Base-by-base conservation (phyloP, 2,797 vertebrate species). In the Falco biarmicus region DNA sequence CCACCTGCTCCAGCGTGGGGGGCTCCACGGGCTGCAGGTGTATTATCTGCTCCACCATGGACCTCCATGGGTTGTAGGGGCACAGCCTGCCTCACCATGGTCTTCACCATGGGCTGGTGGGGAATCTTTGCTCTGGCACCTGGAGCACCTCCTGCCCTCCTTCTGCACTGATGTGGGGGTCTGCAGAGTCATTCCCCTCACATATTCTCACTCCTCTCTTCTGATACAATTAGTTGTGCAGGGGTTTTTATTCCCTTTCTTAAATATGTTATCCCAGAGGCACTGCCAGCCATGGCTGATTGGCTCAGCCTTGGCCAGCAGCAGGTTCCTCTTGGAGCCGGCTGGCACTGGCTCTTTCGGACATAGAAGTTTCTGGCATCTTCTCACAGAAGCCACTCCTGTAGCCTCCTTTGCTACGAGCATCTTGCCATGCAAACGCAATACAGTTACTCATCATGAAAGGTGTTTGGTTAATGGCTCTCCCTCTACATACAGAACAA, bases 1-100 rank as follows among this genome's bases (percentile, higher is more conserved):
- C 11, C 4, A 1, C 7, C 47, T 65, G 9, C 31, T 54, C 13
- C 0, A 0, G 3, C 0, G 0, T 24, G 34, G 15, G 11, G 0
- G 4, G 16, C 12, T 60, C 14, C n/a, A 22, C 2, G 4, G 15
- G 8, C 20, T 71, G 45, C 21, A 47, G 14, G 14, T 26, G 20
- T 9, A 39, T 13, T 34, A 31, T 65, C 45, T 53, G 16, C 14
- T 5, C n/a, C 18, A 9, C 17, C 2, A 1, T 34, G 15, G 22
- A 15, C 5, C 13, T 50, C 15, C 57, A 11, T 8, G 15, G 21
- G 20, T 45, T 68, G 9, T 32, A 57, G 25, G 18, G 29, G 4
- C 18, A 53, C 39, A 69, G 10, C 29, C 70, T 69, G 29, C 29
- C 45, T 53, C 63, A 37, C 18, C 28, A 6, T 21, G 25, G 8